Conservation (phyloP, 2,888 invertebrate genomes). For the Apamea monoglypha region DNA sequence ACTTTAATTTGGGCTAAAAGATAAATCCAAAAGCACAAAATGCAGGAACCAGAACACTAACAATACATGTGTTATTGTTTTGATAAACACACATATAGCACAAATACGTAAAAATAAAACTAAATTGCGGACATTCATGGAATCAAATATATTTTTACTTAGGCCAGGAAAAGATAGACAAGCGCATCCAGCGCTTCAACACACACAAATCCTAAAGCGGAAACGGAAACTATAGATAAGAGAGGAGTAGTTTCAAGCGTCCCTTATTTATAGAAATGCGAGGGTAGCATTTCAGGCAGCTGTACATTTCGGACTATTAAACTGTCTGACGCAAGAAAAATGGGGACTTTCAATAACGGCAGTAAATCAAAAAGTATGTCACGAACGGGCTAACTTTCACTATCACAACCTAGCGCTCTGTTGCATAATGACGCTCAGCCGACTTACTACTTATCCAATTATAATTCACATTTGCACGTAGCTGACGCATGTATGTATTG, state of each 20-base stretch:
- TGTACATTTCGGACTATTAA: slow-evolving; percentile 59
- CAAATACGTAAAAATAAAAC: background rate
- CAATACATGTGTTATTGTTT: background rate
- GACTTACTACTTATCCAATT: slow-evolving; percentile 43
- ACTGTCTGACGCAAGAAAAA: slow-evolving; percentile 64
- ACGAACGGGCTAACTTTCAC: slow-evolving; percentile 73
- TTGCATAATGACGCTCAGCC: slow-evolving; percentile 64
- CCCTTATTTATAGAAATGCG: slow-evolving; percentile 63
- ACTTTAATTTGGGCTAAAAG: background rate
- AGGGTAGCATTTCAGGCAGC: slow-evolving; percentile 53
- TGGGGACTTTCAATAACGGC: slow-evolving; percentile 61
- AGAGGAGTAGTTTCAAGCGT: slow-evolving; percentile 54
- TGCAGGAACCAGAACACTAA: background rate
- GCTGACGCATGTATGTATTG: background rate
- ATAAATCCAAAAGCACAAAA: slow-evolving; percentile 3
- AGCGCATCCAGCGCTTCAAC: slow-evolving; percentile 17
- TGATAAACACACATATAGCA: background rate
- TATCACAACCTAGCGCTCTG: slow-evolving; percentile 63
- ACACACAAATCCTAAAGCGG: slow-evolving; percentile 34
- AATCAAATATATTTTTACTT: background rate
- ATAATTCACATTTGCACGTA: slow-evolving; percentile 33
- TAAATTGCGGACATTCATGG: background rate
- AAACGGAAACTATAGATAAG: slow-evolving; percentile 68
- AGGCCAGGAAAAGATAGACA: slow-evolving; percentile 1
- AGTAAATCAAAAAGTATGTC: slow-evolving; percentile 69